A percentile compares a stretch with the other conserved stretches of the same genome.
These are phyloP conservation scores for Andrena dorsata DNA, from an alignment of 2,888 invertebrate species.

Conservation along the genomic window DNA sequence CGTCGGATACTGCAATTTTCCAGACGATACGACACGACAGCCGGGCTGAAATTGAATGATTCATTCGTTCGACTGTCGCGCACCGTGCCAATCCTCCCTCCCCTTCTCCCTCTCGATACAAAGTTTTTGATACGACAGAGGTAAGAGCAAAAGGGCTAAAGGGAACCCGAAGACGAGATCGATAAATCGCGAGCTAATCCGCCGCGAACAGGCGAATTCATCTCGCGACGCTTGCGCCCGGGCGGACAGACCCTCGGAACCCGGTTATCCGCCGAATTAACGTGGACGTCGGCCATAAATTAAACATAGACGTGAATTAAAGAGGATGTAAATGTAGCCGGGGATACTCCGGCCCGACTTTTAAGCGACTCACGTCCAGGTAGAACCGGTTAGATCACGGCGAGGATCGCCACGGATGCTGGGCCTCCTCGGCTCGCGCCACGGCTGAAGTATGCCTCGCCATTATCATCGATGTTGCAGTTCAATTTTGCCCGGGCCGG, in stretches of 20 bases:
- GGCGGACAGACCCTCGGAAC: background rate
- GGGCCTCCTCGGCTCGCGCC: slow-evolving; percentile 49
- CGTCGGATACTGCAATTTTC: slow-evolving; percentile 36
- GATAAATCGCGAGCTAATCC: slow-evolving; percentile 35
- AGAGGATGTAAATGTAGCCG: slow-evolving; percentile 46
- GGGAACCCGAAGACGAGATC: background rate
- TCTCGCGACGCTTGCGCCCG: slow-evolving; percentile 7
- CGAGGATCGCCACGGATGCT: slow-evolving; percentile 35
- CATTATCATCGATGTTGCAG: slow-evolving; percentile 74
- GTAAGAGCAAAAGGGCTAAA: background rate
- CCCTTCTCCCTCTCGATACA: background rate
- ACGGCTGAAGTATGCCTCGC: slow-evolving; percentile 69
- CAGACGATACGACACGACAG: slow-evolving; percentile 24
- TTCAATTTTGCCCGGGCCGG: slow-evolving; percentile 64
- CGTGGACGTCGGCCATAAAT: slow-evolving; percentile 34
- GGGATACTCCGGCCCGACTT: slow-evolving; percentile 16
- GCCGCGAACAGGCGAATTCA: slow-evolving; percentile 14
- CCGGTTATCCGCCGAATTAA: slow-evolving; percentile 25
- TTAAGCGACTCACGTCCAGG: slow-evolving; percentile 61
- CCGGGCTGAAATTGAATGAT: slow-evolving; percentile 34
- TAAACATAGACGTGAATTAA: slow-evolving; percentile 43
- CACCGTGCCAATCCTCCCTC: background rate
- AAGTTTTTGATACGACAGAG: background rate
- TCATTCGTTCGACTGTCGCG: slow-evolving; percentile 27
- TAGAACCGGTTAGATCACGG: slow-evolving; percentile 62